Percentiles rank a stretch among this genome's conserved stretches.
Evolutionary conservation across 2,113 vertebrate species (phyloP).

Genomic region (Ammodytes dubius): DNA sequence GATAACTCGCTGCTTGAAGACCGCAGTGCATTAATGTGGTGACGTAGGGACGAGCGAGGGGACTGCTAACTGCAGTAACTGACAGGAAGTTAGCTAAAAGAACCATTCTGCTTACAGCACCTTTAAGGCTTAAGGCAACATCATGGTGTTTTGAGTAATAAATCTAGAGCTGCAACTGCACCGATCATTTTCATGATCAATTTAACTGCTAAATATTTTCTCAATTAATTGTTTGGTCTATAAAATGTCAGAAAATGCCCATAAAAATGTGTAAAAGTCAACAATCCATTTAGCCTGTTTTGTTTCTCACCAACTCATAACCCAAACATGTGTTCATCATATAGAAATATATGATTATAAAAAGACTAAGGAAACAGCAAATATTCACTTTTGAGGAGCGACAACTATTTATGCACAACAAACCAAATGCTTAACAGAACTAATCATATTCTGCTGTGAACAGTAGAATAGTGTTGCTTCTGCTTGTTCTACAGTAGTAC

Average conservation of each 20-base stretch:
- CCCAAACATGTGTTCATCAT: neutral
- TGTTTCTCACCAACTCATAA: neutral
- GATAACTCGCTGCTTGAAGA: no score
- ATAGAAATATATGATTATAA: neutral
- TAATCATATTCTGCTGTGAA: slow-evolving; percentile 27
- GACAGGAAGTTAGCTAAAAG: no score
- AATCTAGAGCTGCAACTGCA: neutral
- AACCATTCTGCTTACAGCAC: no score
- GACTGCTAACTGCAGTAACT: no score
- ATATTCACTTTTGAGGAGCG: neutral
- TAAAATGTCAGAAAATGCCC: neutral
- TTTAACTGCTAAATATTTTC: neutral
- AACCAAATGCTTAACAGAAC: slow-evolving; percentile 15
- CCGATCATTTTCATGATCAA: neutral
- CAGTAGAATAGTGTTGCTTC: slow-evolving; percentile 16
- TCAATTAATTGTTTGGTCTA: neutral
- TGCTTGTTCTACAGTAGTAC: slow-evolving; percentile 25
- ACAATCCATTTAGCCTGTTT: neutral
- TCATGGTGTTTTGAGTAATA: no score
- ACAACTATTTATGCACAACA: slow-evolving; percentile 3
- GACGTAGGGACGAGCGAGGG: no score
- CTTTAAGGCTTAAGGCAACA: no score
- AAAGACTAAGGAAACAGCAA: neutral
- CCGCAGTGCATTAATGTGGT: no score
- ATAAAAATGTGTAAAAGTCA: neutral